Evolutionary conservation across 2,797 vertebrate genomes (phyloP).

Genomic region (Aphelocoma californica): DNA sequence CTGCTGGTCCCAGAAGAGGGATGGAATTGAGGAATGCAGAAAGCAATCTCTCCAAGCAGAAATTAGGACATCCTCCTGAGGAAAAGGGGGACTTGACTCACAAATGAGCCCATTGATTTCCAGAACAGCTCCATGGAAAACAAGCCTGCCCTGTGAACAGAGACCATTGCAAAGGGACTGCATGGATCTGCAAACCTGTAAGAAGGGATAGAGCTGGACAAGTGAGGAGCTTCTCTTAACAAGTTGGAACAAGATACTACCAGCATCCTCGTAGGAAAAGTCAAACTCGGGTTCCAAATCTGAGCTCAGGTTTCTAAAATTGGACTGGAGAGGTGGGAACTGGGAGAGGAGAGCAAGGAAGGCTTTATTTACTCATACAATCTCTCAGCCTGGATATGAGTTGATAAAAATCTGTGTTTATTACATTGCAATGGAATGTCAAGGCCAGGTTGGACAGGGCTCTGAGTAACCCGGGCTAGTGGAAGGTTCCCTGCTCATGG

Average conservation of each 20-base stretch:
- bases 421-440: neutral
- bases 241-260: neutral
- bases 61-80: neutral
- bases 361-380: neutral
- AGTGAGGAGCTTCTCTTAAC: neutral
- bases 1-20: neutral
- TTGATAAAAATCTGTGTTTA: neutral
- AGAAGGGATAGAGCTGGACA: neutral
- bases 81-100: neutral
- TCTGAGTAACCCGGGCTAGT: neutral
- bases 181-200: neutral
- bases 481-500: neutral
- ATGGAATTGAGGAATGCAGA: neutral
- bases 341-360: neutral
- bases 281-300: neutral
- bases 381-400: neutral
- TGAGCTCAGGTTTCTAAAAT: neutral
- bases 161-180: neutral
- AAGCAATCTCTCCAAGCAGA: neutral
- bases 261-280: neutral
- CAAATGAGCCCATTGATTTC: neutral
- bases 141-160: neutral
- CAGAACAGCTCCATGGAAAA: neutral
- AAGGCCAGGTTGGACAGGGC: neutral
- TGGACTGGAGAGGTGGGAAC: neutral